phyloP scores from a whole-genome alignment of 2,113 vertebrate genomes.

The Chamaea fasciata region DNA sequence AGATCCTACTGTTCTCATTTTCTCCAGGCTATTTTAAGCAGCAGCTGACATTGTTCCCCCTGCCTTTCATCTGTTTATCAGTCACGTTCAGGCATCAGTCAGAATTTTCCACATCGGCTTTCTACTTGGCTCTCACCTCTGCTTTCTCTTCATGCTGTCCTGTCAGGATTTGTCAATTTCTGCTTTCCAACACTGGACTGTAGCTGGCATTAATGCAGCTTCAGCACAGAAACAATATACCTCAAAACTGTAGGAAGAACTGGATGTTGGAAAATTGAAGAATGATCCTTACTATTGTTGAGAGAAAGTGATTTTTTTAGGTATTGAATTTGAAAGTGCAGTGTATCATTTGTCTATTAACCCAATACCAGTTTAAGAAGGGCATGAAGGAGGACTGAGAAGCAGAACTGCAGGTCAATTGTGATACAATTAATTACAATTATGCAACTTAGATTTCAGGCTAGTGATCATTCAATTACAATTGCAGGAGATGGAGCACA shows the following conservation, averaged over 20 bases:
- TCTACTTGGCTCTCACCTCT: not conserved
- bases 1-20: slow-evolving; percentile 56
- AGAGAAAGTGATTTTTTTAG: not conserved
- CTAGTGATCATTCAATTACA: slow-evolving; percentile 51
- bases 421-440: slow-evolving; percentile 64
- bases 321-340: not conserved
- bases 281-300: not conserved
- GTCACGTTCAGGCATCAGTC: slow-evolving; percentile 52
- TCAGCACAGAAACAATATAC: not conserved
- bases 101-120: slow-evolving; percentile 42
- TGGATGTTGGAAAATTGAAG: not conserved
- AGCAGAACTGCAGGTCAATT: slow-evolving; percentile 34
- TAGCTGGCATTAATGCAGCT: not conserved
- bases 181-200: not conserved
- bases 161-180: not conserved
- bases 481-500: slow-evolving; percentile 23
- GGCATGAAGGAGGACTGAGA: slow-evolving; percentile 24
- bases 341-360: not conserved
- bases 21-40: slow-evolving; percentile 50
- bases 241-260: not conserved
- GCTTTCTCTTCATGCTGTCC: not conserved
- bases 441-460: slow-evolving; percentile 37
- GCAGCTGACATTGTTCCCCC: slow-evolving; percentile 29
- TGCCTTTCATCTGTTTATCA: slow-evolving; percentile 50
- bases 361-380: slow-evolving; percentile 6